A percentile compares a stretch with the other conserved stretches of the same genome.
Conservation (phyloP, 92 coral and sea anemone genomes). For the Galaxea fascicularis region DNA sequence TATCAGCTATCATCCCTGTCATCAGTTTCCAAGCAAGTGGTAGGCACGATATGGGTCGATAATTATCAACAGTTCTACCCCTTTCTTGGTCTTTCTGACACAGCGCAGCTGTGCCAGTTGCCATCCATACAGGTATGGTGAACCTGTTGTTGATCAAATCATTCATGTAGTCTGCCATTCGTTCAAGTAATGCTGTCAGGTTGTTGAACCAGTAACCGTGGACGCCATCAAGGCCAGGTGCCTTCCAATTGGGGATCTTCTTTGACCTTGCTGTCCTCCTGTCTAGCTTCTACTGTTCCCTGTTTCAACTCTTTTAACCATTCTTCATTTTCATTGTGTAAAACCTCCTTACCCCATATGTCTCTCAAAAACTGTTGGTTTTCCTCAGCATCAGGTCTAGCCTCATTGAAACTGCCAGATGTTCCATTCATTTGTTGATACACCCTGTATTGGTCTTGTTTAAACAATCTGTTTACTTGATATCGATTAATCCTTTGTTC, state of each 20-base stretch:
- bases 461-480: conserved; percentile 49
- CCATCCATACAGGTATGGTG: conserved; percentile 40
- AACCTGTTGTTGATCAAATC: conserved; percentile 49
- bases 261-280: too few species aligned
- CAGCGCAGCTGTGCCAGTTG: too few species aligned
- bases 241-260: too few species aligned
- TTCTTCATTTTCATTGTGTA: too few species aligned
- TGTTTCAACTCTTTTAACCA: too few species aligned
- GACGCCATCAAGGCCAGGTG: too few species aligned
- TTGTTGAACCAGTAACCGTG: conserved; percentile 45
- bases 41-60: too few species aligned
- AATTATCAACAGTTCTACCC: conserved; percentile 3
- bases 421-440: conserved; percentile 42
- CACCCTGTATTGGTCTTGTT: conserved; percentile 44
- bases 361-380: conserved; percentile 35
- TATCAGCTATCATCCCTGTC: too few species aligned
- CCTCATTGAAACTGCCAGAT: conserved; percentile 17
- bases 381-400: conserved; percentile 47
- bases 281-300: too few species aligned
- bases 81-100: too few species aligned
- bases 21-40: too few species aligned
- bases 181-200: conserved; percentile 42
- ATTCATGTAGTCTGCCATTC: conserved; percentile 37
- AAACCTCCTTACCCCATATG: conserved; percentile 11
- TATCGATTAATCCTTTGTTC: conserved; percentile 54